These are phyloP conservation scores for Trichopoda pennipes DNA, from an alignment of 2,888 invertebrate species.

Conservation along the genomic window DNA sequence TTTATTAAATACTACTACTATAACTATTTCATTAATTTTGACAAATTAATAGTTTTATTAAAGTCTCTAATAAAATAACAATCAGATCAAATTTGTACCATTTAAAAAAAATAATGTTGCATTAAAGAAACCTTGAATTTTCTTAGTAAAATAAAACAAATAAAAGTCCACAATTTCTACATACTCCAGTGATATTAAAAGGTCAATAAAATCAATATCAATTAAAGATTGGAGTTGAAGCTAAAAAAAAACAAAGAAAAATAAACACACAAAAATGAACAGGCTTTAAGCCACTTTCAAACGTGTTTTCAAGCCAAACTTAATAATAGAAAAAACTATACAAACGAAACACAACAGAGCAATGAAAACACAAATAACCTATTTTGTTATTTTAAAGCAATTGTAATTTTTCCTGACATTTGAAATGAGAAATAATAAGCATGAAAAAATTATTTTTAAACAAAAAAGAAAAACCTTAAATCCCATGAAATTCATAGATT, in stretches of 20 bases:
- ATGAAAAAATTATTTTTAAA: not conserved
- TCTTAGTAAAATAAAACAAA: constrained; percentile 14
- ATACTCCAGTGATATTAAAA: constrained; percentile 38
- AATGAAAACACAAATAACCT: constrained; percentile 46
- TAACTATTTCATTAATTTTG: too few species aligned
- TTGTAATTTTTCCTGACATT: constrained; percentile 66
- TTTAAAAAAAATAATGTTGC: not conserved
- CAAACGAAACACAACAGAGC: constrained; percentile 12
- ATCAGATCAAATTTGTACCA: too few species aligned
- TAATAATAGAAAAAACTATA: not conserved
- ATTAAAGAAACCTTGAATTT: constrained; percentile 53
- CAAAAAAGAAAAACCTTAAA: constrained; percentile 12
- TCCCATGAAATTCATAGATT: not conserved
- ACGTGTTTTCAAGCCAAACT: constrained; percentile 42
- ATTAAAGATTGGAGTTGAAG: constrained; percentile 34
- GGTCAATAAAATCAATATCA: constrained; percentile 62
- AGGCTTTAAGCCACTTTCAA: constrained; percentile 53
- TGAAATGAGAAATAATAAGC: constrained; percentile 38
- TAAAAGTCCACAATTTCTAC: not conserved
- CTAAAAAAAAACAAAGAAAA: constrained; percentile 31
- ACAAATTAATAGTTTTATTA: too few species aligned
- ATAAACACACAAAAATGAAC: constrained; percentile 30
- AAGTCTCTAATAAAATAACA: too few species aligned
- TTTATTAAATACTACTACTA: too few species aligned
- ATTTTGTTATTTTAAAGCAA: constrained; percentile 51